Conservation (phyloP, 2,888 invertebrate genomes). For the Ophion slaviceki region DNA sequence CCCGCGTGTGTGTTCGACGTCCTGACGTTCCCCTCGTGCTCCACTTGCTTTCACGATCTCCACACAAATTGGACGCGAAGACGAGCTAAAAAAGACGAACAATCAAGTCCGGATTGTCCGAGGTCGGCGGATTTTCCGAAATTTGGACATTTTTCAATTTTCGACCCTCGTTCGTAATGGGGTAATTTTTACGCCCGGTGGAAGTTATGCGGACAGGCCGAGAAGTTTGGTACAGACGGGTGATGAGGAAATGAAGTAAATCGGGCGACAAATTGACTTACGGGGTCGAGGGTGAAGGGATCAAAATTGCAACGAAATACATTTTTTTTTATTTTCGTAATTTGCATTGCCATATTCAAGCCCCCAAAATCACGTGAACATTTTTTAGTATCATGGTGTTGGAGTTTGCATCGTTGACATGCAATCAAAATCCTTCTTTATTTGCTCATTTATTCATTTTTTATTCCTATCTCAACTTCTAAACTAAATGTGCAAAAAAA, state of each 20-base stretch:
- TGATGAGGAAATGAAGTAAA: slow-evolving; percentile 21
- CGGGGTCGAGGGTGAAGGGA: slow-evolving; percentile 10
- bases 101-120: background rate
- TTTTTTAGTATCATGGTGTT: too few species aligned
- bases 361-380: too few species aligned
- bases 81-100: background rate
- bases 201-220: background rate
- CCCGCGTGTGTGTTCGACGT: slow-evolving; percentile 67
- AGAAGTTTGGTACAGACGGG: background rate
- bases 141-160: background rate
- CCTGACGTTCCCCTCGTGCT: slow-evolving; percentile 61
- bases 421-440: too few species aligned
- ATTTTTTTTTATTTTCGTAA: too few species aligned
- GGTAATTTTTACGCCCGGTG: background rate
- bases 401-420: too few species aligned
- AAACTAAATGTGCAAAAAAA: too few species aligned
- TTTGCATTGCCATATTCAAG: too few species aligned
- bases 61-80: background rate
- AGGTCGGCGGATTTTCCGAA: background rate
- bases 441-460: too few species aligned
- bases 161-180: background rate
- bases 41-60: slow-evolving; percentile 21
- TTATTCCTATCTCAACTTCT: too few species aligned
- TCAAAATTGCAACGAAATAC: background rate
- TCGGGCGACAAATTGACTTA: slow-evolving; percentile 38